phyloP scores from a whole-genome alignment of 1,140 invertebrate species.

The Drosophila asahinai region DNA sequence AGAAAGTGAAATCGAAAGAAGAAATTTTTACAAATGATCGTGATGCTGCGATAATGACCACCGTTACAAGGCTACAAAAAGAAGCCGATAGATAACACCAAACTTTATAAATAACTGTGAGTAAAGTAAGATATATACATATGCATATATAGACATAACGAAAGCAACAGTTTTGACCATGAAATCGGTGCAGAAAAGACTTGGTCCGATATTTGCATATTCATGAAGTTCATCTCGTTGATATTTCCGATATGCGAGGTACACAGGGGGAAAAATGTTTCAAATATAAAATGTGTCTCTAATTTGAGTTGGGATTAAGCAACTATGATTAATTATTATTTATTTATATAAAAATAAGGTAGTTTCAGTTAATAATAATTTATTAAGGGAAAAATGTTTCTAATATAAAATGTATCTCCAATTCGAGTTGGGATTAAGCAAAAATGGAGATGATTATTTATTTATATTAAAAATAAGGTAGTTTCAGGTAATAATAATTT shows the following conservation, averaged over 20 bases:
- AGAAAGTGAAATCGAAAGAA: constrained; percentile 77
- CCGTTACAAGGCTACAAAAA: constrained; percentile 19
- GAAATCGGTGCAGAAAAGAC: constrained; percentile 54
- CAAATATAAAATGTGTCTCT: neutral
- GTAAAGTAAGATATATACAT: constrained; percentile 2
- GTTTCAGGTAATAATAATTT: too few relatives aligned
- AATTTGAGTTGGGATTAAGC: too few relatives aligned
- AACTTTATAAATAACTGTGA: constrained; percentile 2
- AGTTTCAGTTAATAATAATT: too few relatives aligned
- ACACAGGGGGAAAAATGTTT: neutral
- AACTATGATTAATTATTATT: too few relatives aligned
- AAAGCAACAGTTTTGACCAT: constrained; percentile 66
- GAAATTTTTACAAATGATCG: constrained; percentile 48
- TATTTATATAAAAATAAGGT: too few relatives aligned
- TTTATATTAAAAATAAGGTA: too few relatives aligned
- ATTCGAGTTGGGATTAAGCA: too few relatives aligned
- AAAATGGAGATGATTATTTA: too few relatives aligned
- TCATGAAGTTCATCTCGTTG: constrained; percentile 57
- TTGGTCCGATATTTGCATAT: constrained; percentile 62
- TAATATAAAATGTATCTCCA: neutral
- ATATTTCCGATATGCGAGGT: constrained; percentile 34
- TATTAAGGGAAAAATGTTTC: neutral
- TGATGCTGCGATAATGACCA: constrained; percentile 20
- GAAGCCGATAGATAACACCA: constrained; percentile 16
- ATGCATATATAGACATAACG: constrained; percentile 21